A percentile compares a stretch with the other conserved stretches of the same genome.
These are phyloP conservation scores for Egretta garzetta DNA, from an alignment of 2,113 vertebrate species.

Conservation along the genomic window DNA sequence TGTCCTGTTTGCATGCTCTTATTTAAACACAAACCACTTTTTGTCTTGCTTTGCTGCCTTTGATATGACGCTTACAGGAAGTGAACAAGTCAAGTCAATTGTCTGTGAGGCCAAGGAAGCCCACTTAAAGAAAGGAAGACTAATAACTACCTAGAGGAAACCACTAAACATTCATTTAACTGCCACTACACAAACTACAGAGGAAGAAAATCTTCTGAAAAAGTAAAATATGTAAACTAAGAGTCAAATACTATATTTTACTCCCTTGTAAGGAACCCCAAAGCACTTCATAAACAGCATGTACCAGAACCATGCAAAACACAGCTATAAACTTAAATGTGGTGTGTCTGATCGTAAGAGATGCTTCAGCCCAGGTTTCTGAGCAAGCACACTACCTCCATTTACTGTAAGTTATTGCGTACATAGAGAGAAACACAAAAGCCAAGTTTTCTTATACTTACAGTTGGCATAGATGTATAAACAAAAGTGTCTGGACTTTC, in stretches of 20 bases:
- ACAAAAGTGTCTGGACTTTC: neutral
- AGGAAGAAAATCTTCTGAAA: neutral
- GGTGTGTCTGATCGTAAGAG: neutral
- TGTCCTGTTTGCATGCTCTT: neutral
- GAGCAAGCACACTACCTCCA: neutral
- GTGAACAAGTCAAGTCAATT: neutral
- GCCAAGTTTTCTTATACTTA: neutral
- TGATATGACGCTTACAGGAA: neutral
- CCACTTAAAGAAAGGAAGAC: neutral
- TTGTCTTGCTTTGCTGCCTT: neutral
- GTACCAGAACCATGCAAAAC: fast-evolving
- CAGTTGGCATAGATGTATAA: neutral
- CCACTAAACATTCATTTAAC: neutral
- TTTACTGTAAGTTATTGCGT: neutral
- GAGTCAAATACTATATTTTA: neutral
- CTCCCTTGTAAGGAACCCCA: neutral
- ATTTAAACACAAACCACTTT: neutral
- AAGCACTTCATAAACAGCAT: neutral
- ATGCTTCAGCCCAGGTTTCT: neutral
- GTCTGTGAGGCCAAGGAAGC: neutral
- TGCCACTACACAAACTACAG: neutral
- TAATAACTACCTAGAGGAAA: neutral
- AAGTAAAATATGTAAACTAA: neutral
- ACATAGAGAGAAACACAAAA: neutral
- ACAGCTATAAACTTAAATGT: neutral